Percentiles rank a stretch among this genome's conserved stretches.
phyloP scores from a whole-genome alignment of 1,140 invertebrate species.

The Sarcophaga bullata region DNA sequence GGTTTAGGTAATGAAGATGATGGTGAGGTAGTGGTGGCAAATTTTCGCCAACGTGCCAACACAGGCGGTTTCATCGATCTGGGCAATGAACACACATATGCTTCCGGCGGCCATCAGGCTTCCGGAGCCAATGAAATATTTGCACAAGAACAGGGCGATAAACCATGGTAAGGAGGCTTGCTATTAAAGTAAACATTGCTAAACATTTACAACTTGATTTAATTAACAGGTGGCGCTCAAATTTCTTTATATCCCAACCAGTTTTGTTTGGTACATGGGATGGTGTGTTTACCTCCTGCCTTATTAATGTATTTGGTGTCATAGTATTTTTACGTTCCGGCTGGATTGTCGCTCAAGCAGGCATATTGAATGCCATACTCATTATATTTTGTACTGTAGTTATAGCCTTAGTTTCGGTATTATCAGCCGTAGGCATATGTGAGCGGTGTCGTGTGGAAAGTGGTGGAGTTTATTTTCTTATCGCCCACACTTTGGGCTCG shows the following conservation, averaged over 20 bases:
- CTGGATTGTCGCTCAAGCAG: conserved; percentile 97
- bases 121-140: conserved; percentile 88
- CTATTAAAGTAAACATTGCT: not conserved
- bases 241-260: conserved; percentile 92
- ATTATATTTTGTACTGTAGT: conserved; percentile 88
- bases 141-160: conserved; percentile 81
- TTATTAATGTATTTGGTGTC: conserved; percentile 97
- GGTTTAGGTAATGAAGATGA: conserved; percentile 50
- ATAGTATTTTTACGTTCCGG: conserved; percentile 96
- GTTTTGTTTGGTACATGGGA: conserved; percentile 98
- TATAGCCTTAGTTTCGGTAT: conserved; percentile 88
- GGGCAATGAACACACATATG: conserved; percentile 78
- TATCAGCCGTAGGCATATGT: conserved; percentile 95
- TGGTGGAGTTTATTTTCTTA: conserved; percentile 94
- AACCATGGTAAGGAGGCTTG: conserved; percentile 58
- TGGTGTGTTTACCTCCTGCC: conserved; percentile 84
- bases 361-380: conserved; percentile 85
- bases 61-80: conserved; percentile 77
- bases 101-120: conserved; percentile 81
- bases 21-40: conserved; percentile 60
- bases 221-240: conserved; percentile 86
- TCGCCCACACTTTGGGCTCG: conserved; percentile 93
- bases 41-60: conserved; percentile 67
- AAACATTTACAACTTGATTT: not conserved
- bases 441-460: conserved; percentile 93